Conservation (phyloP, 2,797 vertebrate species). For the Lemur catta region DNA sequence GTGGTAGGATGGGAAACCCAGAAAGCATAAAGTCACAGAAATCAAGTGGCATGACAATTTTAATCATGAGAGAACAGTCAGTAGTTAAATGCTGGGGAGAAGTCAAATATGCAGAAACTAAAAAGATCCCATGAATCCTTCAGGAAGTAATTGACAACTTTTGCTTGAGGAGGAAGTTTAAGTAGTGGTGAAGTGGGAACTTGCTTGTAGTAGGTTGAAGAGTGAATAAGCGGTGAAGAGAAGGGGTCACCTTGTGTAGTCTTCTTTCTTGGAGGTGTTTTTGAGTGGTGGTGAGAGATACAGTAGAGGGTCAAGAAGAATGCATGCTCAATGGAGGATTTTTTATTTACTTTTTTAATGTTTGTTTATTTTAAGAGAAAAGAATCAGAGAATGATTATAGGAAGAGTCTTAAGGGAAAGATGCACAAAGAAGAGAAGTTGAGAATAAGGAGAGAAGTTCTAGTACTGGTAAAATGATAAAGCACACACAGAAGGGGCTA, state of each 20-base stretch:
- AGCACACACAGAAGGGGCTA: too few relatives aligned
- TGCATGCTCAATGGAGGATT: background rate
- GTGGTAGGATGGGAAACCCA: background rate
- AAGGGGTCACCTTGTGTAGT: background rate
- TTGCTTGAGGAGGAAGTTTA: background rate
- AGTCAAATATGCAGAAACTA: background rate
- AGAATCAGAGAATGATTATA: background rate
- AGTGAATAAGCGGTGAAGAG: background rate
- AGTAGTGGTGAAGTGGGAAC: background rate
- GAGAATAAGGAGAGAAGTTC: background rate
- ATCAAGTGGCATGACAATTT: background rate
- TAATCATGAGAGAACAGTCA: background rate
- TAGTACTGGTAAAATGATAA: background rate
- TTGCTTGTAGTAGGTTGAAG: background rate
- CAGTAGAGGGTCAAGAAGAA: background rate
- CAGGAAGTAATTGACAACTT: background rate
- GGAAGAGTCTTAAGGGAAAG: background rate
- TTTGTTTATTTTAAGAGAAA: background rate
- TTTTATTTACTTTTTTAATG: background rate
- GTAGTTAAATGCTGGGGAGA: background rate
- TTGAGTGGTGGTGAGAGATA: background rate
- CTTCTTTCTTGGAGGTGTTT: background rate
- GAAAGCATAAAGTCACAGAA: background rate
- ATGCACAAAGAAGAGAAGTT: background rate
- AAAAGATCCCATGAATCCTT: background rate